Evolutionary conservation across 2,888 invertebrate species (phyloP).

Genomic region (Abscondita cerata): DNA sequence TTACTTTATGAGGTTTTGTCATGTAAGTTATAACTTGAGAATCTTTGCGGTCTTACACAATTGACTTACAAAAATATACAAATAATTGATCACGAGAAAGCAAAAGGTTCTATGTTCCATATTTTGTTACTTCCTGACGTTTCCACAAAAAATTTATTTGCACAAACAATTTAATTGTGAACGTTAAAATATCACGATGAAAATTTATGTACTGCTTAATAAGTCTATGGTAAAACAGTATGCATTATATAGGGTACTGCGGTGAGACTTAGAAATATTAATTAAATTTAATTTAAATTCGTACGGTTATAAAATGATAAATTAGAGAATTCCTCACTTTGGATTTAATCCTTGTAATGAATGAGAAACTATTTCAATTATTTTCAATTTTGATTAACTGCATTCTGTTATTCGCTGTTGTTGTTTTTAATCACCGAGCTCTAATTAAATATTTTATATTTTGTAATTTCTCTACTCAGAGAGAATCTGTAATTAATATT

Average conservation of each 20-base stretch:
- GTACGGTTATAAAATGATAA: slow-evolving; percentile 48
- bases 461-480: slow-evolving; percentile 22
- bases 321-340: slow-evolving; percentile 47
- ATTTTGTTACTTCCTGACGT: too few species aligned
- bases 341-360: slow-evolving; percentile 49
- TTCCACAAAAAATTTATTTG: too few species aligned
- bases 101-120: too few species aligned
- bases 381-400: slow-evolving; percentile 49
- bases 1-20: too few species aligned
- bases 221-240: slow-evolving; percentile 15
- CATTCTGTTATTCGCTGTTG: slow-evolving; percentile 33
- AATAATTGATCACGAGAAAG: too few species aligned
- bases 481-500: slow-evolving; percentile 28
- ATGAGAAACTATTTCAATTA: slow-evolving; percentile 50
- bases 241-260: slow-evolving; percentile 27
- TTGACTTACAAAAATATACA: too few species aligned
- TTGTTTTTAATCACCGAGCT: slow-evolving; percentile 46
- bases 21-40: too few species aligned
- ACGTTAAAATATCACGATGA: not conserved
- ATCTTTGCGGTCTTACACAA: too few species aligned
- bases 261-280: slow-evolving; percentile 43
- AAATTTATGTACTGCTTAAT: slow-evolving; percentile 4
- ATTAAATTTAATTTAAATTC: slow-evolving; percentile 48
- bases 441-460: slow-evolving; percentile 47
- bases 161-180: too few species aligned